These are phyloP conservation scores for Turritopsis rubra DNA, from an alignment of 30 jellyfish, hydroid and myxozoan species.

Conservation along the genomic window DNA sequence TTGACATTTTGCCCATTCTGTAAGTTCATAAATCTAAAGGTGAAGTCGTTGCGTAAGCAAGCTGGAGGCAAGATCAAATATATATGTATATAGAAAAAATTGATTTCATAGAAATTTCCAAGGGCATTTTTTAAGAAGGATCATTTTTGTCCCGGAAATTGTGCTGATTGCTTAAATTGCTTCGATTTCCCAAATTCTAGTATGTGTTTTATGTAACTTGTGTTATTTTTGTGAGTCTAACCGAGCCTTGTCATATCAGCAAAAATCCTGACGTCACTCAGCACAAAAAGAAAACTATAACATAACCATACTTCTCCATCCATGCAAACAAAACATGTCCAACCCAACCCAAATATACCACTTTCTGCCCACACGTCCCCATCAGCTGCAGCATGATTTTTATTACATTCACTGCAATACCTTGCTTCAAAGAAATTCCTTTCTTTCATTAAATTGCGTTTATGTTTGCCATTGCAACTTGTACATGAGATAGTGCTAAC, in stretches of 20 bases:
- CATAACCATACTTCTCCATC: slow-evolving; percentile 27
- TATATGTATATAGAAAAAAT: too few relatives aligned
- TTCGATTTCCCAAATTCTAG: too few relatives aligned
- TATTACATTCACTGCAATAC: slow-evolving; percentile 29
- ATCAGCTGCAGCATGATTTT: slow-evolving; percentile 20
- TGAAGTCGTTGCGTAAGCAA: too few relatives aligned
- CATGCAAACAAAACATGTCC: slow-evolving; percentile 37
- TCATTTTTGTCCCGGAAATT: too few relatives aligned
- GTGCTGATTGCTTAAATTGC: too few relatives aligned
- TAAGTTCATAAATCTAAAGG: slow-evolving; percentile 26
- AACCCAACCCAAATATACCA: slow-evolving; percentile 16
- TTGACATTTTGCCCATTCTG: slow-evolving; percentile 42
- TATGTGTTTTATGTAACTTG: too few relatives aligned
- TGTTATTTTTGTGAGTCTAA: too few relatives aligned
- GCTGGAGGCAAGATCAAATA: too few relatives aligned
- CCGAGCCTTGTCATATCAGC: too few relatives aligned
- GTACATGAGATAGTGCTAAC: slow-evolving; percentile 24
- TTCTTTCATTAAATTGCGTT: slow-evolving; percentile 7
- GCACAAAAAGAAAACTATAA: not conserved
- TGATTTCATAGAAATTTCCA: too few relatives aligned
- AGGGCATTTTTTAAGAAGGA: too few relatives aligned
- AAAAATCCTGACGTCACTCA: too few relatives aligned
- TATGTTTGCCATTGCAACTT: slow-evolving; percentile 23
- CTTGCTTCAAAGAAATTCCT: slow-evolving; percentile 21
- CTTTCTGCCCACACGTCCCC: slow-evolving; percentile 46